A percentile compares a stretch with the other conserved stretches of the same genome.
These are phyloP conservation scores for Aplidium turbinatum DNA, from an alignment of 23 tunicate species.

Conservation along the genomic window DNA sequence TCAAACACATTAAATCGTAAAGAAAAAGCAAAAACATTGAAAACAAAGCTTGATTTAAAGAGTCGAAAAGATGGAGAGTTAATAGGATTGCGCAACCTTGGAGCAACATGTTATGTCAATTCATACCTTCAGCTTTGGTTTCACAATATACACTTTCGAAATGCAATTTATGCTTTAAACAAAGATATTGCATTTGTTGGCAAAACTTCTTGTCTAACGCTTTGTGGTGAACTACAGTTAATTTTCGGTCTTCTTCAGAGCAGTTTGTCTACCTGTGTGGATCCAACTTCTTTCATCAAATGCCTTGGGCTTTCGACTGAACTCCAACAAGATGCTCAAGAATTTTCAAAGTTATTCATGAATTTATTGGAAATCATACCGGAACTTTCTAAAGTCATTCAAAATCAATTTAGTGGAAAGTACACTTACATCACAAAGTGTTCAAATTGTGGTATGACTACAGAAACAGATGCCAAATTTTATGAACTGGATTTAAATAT, in stretches of 20 bases:
- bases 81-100: slow-evolving; percentile 74
- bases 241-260: slow-evolving; percentile 64
- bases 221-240: slow-evolving; percentile 76
- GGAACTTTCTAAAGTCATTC: slow-evolving; percentile 40
- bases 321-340: slow-evolving; percentile 92
- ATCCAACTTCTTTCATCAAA: slow-evolving; percentile 68
- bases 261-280: slow-evolving; percentile 50
- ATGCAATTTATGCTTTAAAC: slow-evolving; percentile 54
- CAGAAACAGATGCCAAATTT: slow-evolving; percentile 55
- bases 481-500: slow-evolving; percentile 85
- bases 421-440: slow-evolving; percentile 69
- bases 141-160: slow-evolving; percentile 74
- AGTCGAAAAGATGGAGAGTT: slow-evolving; percentile 56
- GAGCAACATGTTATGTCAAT: slow-evolving; percentile 93
- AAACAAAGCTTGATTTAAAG: slow-evolving; percentile 34
- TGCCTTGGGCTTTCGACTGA: slow-evolving; percentile 63
- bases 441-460: slow-evolving; percentile 40
- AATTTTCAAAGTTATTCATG: slow-evolving; percentile 77
- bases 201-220: slow-evolving; percentile 29
- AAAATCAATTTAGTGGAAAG: slow-evolving; percentile 76
- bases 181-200: slow-evolving; percentile 7
- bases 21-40: slow-evolving; percentile 19
- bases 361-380: slow-evolving; percentile 65
- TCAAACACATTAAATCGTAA: neutral
- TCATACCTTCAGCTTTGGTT: slow-evolving; percentile 89